Percentiles rank a stretch among this genome's conserved stretches.
These are phyloP conservation scores for Microhierax caerulescens DNA, from an alignment of 2,797 vertebrate genomes.

Conservation along the genomic window DNA sequence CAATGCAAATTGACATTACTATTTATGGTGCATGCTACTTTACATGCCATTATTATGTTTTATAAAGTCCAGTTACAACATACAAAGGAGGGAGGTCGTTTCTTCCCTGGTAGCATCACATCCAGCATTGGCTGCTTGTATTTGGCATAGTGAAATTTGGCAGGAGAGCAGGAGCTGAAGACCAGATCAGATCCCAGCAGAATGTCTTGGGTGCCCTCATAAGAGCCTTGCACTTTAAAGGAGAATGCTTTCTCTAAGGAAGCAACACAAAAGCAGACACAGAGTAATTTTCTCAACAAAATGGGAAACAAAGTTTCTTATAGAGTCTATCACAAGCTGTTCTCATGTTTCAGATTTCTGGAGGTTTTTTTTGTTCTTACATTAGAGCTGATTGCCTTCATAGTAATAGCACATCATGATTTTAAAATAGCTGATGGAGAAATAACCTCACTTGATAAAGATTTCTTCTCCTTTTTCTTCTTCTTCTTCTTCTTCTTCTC, in stretches of 20 bases:
- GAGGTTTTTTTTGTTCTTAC: neutral
- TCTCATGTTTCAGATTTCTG: neutral
- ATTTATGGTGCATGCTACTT: neutral
- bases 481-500: conserved; percentile 50
- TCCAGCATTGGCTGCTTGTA: conserved; percentile 69
- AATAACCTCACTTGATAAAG: conserved; percentile 51
- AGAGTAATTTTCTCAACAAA: neutral
- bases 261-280: neutral
- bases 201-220: conserved; percentile 68
- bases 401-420: neutral
- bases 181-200: neutral
- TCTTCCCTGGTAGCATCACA: conserved; percentile 18
- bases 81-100: conserved; percentile 14
- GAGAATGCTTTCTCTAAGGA: conserved; percentile 70
- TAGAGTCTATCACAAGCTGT: neutral
- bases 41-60: neutral
- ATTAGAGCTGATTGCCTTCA: neutral
- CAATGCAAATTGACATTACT: neutral
- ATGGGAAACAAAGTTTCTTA: neutral
- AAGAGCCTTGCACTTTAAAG: conserved; percentile 81
- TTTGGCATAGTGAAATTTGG: conserved; percentile 79
- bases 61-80: neutral
- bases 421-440: neutral
- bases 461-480: conserved; percentile 5
- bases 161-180: neutral